Conservation (phyloP, 2,797 vertebrate genomes). For the Sternarchorhynchus goeldii region DNA sequence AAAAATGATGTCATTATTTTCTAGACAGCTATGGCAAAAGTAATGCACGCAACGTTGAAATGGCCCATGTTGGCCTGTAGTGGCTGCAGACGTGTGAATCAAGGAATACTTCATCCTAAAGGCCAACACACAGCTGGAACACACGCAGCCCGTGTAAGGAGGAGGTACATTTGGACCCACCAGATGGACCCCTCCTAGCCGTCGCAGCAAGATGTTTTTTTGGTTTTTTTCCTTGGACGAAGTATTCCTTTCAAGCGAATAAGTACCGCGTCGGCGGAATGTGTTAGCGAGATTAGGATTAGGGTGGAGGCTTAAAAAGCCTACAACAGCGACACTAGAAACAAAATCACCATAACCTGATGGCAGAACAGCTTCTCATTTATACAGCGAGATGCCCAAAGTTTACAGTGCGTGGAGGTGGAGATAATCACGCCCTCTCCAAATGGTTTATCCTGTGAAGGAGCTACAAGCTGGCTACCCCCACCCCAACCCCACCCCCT, state of each 20-base stretch:
- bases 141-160: not conserved
- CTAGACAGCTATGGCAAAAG: not conserved
- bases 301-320: conserved; percentile 8
- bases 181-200: not conserved
- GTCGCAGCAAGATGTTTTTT: not conserved
- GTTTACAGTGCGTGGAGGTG: conserved; percentile 30
- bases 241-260: conserved; percentile 3
- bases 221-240: not conserved
- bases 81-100: not conserved
- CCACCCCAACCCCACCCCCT: conserved; percentile 7
- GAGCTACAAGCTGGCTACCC: conserved; percentile 3
- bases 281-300: conserved; percentile 48
- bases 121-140: no score
- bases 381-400: conserved; percentile 53
- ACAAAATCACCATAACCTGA: conserved; percentile 27
- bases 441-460: conserved; percentile 29
- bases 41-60: not conserved
- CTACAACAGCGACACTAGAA: conserved; percentile 13
- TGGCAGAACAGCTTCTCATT: conserved; percentile 49
- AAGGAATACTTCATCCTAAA: conserved; percentile 4
- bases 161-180: not conserved
- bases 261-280: conserved; percentile 15
- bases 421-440: conserved; percentile 41
- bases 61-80: not conserved
- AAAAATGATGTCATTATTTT: not conserved